Evolutionary conservation across 2,113 vertebrate species (phyloP), one percentile per base, ranked within the genome.

Genomic region (Lethenteron reissneri): DNA sequence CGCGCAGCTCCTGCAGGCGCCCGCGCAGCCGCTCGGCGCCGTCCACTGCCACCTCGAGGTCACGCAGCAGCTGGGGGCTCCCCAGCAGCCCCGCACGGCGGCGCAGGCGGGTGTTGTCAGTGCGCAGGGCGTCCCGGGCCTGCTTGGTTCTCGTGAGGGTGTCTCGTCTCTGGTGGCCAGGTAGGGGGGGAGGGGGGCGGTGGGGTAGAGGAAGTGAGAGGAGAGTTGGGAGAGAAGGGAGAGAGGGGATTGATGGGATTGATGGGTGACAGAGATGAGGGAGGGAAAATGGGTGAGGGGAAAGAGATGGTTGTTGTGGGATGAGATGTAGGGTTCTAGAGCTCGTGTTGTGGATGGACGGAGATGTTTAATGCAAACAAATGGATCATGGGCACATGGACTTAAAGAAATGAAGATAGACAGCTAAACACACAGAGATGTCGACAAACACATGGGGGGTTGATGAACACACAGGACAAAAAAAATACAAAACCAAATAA

Each of bases 51-150:
- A 83, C 77, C 70, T 89, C 85, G 69, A 83, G 78, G 80, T 91
- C 88, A 58, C 14, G 70, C 3, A 92, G 83, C 12, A 89, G 77
- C 0, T 72, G 10, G 12, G 75, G 72, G 72, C 85, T 80, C 4
- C 85, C 87, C 71, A 88, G 82, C 12, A 92, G 78, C 4, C 87
- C 87, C 0, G 77, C 73, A 3, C 74, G 71, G 75, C 85, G 80
- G 3, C 74, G 80, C 70, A 90, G 74, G 21, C 72, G 76, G 74
- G 72, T 3, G 68, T 84, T 88, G 75, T 82, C 80, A 0, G 19
- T 58, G 17, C 81, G 76, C 10, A 90, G 76, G 3, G 57, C 13
- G 72, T 80, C 83, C 3, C 80, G 76, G 2, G 74, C 78, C 74
- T 82, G 81, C 76, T 84, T 87, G 0, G 73, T 79, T 73, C 74